A percentile compares a stretch with the other conserved stretches of the same genome.
Evolutionary conservation across 1,140 invertebrate genomes (phyloP).

Genomic region (Hypothenemus hampei): DNA sequence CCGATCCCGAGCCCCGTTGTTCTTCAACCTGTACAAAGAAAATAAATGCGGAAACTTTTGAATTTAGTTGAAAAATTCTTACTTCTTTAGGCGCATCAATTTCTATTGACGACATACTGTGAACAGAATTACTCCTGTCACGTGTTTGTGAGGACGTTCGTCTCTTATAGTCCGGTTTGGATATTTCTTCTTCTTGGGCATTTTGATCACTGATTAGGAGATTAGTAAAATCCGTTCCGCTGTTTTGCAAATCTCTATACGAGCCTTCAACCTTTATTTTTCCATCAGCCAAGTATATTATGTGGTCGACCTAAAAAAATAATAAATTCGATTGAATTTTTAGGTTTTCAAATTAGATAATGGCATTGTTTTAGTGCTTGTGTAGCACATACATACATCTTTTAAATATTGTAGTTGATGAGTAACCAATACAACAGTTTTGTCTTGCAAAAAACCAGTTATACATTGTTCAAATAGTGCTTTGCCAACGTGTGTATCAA

Average conservation of each 20-base stretch:
- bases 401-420: slow-evolving; percentile 81
- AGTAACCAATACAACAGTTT: slow-evolving; percentile 76
- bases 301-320: slow-evolving; percentile 53
- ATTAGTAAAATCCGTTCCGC: slow-evolving; percentile 62
- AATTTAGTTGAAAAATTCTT: neutral
- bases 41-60: neutral
- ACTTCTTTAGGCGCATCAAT: slow-evolving; percentile 32
- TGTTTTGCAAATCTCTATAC: slow-evolving; percentile 48
- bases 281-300: slow-evolving; percentile 72
- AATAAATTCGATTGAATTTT: no score
- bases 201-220: slow-evolving; percentile 43
- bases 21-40: slow-evolving; percentile 42
- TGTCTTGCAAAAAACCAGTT: slow-evolving; percentile 62
- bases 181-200: slow-evolving; percentile 37
- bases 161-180: slow-evolving; percentile 30
- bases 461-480: slow-evolving; percentile 75
- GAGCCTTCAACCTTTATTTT: slow-evolving; percentile 40
- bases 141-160: neutral
- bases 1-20: slow-evolving; percentile 46
- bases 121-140: slow-evolving; percentile 29
- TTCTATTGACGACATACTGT: slow-evolving; percentile 35
- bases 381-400: slow-evolving; percentile 47
- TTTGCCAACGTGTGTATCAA: slow-evolving; percentile 68
- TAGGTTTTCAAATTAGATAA: no score
- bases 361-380: no score